Percentiles rank a stretch among this genome's conserved stretches.
Conservation (phyloP, 1,140 invertebrate species). For the Papilio glaucus region DNA sequence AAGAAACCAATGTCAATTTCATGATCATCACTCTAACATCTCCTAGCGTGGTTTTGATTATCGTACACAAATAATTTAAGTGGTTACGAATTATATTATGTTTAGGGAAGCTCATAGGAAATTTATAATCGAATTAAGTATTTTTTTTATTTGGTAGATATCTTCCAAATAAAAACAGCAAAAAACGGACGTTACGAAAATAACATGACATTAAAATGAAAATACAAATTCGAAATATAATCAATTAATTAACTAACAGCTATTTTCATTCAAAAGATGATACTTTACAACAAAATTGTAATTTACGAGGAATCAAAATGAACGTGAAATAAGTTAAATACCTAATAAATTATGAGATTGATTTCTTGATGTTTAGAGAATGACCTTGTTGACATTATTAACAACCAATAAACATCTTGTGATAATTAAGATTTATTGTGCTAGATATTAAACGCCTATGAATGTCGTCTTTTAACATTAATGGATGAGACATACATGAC, state of each 20-base stretch:
- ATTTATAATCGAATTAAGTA: background rate
- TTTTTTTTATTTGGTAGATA: too few relatives aligned
- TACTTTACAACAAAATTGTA: conserved; percentile 5
- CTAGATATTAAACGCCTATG: background rate
- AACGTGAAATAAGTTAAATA: background rate
- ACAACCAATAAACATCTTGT: background rate
- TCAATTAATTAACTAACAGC: background rate
- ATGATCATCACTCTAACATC: too few relatives aligned
- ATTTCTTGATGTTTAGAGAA: background rate
- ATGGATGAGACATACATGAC: background rate
- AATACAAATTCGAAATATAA: background rate
- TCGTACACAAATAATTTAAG: too few relatives aligned
- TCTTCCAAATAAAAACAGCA: background rate
- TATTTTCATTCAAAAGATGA: background rate
- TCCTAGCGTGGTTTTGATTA: too few relatives aligned
- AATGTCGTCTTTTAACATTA: background rate
- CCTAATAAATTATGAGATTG: conserved; percentile 7
- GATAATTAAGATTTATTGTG: background rate
- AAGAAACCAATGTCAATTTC: too few relatives aligned
- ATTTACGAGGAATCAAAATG: conserved; percentile 4
- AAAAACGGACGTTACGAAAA: background rate
- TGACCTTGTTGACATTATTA: background rate
- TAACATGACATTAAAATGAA: background rate
- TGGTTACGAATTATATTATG: too few relatives aligned
- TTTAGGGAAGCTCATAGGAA: too few relatives aligned